Evolutionary conservation across 1,140 invertebrate genomes (phyloP), one percentile per base, ranked within the genome.

Genomic region (Diploscapter pachys): DNA sequence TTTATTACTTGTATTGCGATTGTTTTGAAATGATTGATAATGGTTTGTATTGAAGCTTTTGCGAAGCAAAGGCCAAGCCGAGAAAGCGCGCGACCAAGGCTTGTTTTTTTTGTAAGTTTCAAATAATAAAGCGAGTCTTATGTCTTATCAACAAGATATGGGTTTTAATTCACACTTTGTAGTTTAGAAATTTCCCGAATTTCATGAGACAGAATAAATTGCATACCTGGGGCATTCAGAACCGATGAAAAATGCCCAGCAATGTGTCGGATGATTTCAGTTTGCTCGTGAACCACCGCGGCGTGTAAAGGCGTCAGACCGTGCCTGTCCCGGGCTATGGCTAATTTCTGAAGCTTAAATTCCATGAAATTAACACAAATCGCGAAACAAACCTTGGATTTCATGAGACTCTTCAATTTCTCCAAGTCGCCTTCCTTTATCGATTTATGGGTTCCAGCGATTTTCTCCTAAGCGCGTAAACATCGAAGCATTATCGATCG

Each of bases 241-340:
- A 84, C 84, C 8, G 75, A 72, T 3, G 83, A 76, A 71, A 81
- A 84, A 57, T 80, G 75, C 3, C 79, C 78, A 50, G 83, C 84
- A 71, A 84, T 83, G 70, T 80, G 84, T 31, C 83, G 82, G 4
- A 91, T 88, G 57, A 93, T 90, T 59, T 92, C 89, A 69, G 87
- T 89, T 80, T 91, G 90, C 82, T 91, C 91, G 84, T 92, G 90
- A 78, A 91, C 82, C 55, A 84, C 85, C 51, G 83, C 83, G 31
- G 80, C 78, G 90, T 5, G 93, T 89, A 0, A 92, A 91, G 86
- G 93, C 92, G 86, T 93, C 92, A 55, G 93, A 83, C 52, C 93
- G 90, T 61, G 72, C 6, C 67, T 67, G 66, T 75, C 67, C 56
- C 68, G 71, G 6, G 74, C 67, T 11, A 68, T 83, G 0, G 90